phyloP scores from a whole-genome alignment of 2,113 vertebrate species.

The Chroicocephalus ridibundus region DNA sequence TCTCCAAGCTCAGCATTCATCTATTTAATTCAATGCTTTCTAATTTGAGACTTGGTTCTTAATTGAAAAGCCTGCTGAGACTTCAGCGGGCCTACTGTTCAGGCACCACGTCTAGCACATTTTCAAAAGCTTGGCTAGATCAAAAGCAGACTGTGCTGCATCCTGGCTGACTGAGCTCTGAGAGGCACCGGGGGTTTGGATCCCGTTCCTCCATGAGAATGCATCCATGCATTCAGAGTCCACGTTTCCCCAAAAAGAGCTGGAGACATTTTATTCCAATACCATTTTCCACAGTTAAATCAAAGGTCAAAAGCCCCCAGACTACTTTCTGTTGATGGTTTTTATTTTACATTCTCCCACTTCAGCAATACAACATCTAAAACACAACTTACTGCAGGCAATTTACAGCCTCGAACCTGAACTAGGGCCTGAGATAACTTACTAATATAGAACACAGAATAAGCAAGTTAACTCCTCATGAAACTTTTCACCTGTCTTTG shows the following conservation, averaged over 20 bases:
- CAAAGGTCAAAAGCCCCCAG: not conserved
- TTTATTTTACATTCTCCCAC: not conserved
- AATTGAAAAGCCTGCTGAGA: not conserved
- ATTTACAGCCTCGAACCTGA: not conserved
- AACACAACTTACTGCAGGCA: rapidly evolving
- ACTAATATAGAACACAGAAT: not conserved
- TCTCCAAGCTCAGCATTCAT: not conserved
- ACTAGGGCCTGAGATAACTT: not conserved
- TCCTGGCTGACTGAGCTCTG: not conserved
- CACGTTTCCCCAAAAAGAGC: not conserved
- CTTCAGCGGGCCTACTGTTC: not conserved
- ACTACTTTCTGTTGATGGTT: not conserved
- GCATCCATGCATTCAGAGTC: not conserved
- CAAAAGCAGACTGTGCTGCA: not conserved
- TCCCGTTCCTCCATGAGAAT: not conserved
- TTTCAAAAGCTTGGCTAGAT: not conserved
- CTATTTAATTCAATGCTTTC: not conserved
- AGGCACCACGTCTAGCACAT: not conserved
- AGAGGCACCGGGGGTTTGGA: not conserved
- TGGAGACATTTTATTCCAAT: not conserved
- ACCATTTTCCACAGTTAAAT: not conserved
- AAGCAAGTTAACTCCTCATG: not conserved
- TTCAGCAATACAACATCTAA: not conserved
- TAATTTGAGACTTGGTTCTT: not conserved
- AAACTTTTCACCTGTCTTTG: not conserved